These are phyloP conservation scores for Dipodomys merriami DNA, from an alignment of 2,113 vertebrate species.

Conservation along the genomic window DNA sequence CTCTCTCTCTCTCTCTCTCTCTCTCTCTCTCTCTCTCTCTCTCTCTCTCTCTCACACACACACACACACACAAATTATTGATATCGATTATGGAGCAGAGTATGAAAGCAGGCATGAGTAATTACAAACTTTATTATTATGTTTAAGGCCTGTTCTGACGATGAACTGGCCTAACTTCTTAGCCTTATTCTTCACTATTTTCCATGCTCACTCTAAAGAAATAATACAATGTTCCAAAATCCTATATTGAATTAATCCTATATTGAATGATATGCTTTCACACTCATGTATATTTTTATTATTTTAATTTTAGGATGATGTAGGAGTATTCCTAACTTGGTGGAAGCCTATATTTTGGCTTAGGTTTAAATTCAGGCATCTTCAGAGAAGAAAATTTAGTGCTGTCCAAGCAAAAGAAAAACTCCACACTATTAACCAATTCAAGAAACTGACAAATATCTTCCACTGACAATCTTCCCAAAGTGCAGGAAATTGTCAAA, in stretches of 20 bases:
- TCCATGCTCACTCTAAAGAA: neutral
- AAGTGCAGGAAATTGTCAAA: neutral
- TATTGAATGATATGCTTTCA: neutral
- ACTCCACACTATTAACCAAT: conserved; percentile 16
- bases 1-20: too few species aligned
- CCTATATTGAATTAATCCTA: neutral
- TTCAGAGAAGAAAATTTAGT: neutral
- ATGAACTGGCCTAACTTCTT: neutral
- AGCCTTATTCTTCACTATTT: neutral
- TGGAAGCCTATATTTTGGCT: neutral
- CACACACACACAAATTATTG: neutral
- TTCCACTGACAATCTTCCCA: neutral
- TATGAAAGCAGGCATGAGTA: neutral
- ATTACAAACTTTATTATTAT: neutral
- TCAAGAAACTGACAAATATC: neutral
- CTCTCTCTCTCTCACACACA: too few species aligned
- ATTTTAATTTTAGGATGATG: conserved; percentile 16
- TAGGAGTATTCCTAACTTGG: neutral
- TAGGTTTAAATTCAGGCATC: conserved; percentile 5
- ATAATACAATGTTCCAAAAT: too few species aligned
- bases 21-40: too few species aligned
- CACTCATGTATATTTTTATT: neutral
- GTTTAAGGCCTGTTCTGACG: neutral
- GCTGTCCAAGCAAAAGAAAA: neutral
- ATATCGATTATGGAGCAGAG: neutral